Evolutionary conservation across 2,888 invertebrate genomes (phyloP), one percentile per base, ranked within the genome.

Genomic region (Uropetala carovei): DNA sequence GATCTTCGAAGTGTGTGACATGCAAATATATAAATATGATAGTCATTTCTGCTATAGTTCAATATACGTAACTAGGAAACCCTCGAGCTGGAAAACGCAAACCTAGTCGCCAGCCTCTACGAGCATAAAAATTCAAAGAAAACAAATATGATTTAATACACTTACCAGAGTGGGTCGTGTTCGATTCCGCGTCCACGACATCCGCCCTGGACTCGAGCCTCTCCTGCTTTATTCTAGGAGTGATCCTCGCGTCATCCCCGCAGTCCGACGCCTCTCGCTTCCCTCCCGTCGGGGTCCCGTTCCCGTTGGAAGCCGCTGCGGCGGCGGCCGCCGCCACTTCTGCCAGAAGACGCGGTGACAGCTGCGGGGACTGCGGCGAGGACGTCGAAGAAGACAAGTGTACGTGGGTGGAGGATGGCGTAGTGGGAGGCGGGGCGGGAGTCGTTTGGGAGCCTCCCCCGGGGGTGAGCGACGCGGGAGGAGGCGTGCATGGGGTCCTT

Each of bases 91-190:
- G n/a, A 43, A 43, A 43, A 43, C 43, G 43, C 43, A 43, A 43
- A 43, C 43, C 43, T 43, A 43, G 43, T 5, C 5, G 43, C 43
- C 43, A 43, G 43, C 43, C 43, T 3, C n/a, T 43, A 5, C 43
- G 43, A 1, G 43, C 43, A 43, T 43, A 43, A 43, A 43, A n/a
- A n/a, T n/a, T n/a, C 5, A 43, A 43, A 43, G 43, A 43, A 43
- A 43, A 43, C n/a, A n/a, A n/a, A n/a, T 3, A 43, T 43, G 43
- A 43, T 43, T 43, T 3, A 75, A 16, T n/a, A 0, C 92, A 96
- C 97, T 97, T 95, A 98, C 98, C 98, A 95, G 98, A 98, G 95
- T 98, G 98, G 95, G 98, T 97, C 92, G 98, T 98, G 95, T 98
- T 98, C 60, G 98, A 98, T 95, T 98, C 98, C 89, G 98, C 98